Conservation (phyloP, 2,797 vertebrate genomes). For the Australoheros facetus region DNA sequence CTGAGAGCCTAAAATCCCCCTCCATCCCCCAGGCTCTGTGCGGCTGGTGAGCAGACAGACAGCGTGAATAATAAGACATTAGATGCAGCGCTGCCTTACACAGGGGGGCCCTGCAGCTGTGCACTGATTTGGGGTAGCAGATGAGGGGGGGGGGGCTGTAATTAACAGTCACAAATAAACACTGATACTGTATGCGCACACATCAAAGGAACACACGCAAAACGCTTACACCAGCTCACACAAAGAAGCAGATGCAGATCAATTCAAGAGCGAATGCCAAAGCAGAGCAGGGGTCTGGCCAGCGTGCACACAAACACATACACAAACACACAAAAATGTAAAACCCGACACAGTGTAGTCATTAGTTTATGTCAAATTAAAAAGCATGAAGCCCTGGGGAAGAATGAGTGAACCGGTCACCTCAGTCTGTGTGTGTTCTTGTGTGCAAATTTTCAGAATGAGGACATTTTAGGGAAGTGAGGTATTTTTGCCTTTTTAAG, state of each 20-base stretch:
- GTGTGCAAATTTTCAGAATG: not conserved
- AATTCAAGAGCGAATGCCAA: constrained; percentile 15
- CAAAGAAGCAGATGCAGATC: constrained; percentile 44
- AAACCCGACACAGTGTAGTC: not conserved
- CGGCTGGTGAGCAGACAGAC: constrained; percentile 71
- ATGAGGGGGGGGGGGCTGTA: constrained; percentile 38
- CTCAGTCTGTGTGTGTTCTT: not conserved
- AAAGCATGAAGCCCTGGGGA: not conserved
- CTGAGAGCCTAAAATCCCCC: constrained; percentile 23
- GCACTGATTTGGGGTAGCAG: constrained; percentile 56
- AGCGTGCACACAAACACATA: not conserved
- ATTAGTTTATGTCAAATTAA: constrained; percentile 5
- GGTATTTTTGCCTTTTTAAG: not conserved
- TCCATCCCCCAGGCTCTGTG: constrained; percentile 57
- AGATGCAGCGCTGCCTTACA: constrained; percentile 57
- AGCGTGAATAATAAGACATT: constrained; percentile 78
- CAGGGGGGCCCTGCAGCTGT: constrained; percentile 70
- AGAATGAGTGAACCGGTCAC: not conserved
- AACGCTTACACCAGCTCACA: constrained; percentile 11
- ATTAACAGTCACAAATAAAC: constrained; percentile 68
- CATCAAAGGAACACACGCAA: constrained; percentile 29
- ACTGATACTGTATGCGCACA: constrained; percentile 36
- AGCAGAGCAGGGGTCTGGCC: not conserved
- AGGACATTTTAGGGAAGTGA: not conserved
- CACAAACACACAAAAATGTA: not conserved